A percentile compares a stretch with the other conserved stretches of the same genome.
Conservation (phyloP, 2,113 vertebrate genomes). For the Grus americana region DNA sequence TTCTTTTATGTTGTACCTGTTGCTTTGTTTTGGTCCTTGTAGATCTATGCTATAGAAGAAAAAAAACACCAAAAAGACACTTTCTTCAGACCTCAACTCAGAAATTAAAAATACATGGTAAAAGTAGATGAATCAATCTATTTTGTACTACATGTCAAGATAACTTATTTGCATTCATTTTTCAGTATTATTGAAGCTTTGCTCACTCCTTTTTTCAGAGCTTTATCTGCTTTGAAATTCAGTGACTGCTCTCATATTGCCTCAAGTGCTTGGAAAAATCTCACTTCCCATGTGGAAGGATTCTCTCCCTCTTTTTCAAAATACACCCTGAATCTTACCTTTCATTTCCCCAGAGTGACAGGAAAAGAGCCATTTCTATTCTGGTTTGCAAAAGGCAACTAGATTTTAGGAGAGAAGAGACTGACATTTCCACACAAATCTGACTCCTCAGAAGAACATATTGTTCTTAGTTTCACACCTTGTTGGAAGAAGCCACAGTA, state of each 20-base stretch:
- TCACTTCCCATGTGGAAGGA: background rate
- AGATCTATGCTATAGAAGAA: background rate
- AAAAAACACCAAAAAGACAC: background rate
- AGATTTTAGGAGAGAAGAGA: background rate
- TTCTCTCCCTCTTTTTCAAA: background rate
- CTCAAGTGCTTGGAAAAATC: background rate
- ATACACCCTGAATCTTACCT: background rate
- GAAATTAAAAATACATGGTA: background rate
- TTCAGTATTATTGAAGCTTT: background rate
- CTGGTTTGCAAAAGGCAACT: background rate
- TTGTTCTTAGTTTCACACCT: background rate
- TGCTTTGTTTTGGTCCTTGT: background rate
- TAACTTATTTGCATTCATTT: background rate
- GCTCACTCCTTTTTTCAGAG: background rate
- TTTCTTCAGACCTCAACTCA: background rate
- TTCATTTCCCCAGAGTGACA: background rate
- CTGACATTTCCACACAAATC: background rate
- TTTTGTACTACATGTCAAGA: background rate
- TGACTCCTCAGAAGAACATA: background rate
- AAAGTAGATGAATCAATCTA: background rate
- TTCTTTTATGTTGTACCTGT: background rate
- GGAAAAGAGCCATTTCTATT: background rate
- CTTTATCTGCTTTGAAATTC: background rate
- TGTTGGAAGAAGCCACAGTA: background rate
- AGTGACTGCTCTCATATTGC: background rate